Conservation (phyloP, 2,113 vertebrate species). For the Rhadina sibilatrix region DNA sequence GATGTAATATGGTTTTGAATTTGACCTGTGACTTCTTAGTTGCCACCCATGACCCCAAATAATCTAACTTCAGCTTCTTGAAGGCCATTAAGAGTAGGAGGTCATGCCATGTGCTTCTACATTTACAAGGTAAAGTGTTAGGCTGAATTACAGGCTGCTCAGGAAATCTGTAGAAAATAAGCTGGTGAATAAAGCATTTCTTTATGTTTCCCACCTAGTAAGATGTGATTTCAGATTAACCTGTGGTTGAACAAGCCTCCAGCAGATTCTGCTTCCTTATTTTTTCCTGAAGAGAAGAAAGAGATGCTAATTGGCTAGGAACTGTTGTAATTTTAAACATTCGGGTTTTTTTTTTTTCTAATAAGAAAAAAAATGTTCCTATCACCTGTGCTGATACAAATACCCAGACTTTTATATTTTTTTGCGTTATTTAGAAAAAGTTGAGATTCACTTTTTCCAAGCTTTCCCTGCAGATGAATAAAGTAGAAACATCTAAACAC, state of each 20-base stretch:
- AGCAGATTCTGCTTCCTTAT: background rate
- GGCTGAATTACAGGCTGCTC: slow-evolving; percentile 34
- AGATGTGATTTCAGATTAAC: background rate
- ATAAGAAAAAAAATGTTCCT: background rate
- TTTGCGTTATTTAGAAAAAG: background rate
- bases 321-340: background rate
- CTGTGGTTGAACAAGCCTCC: background rate
- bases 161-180: slow-evolving; percentile 56
- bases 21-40: slow-evolving; percentile 50
- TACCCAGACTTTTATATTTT: background rate
- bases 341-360: background rate
- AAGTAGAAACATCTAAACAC: background rate
- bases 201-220: slow-evolving; percentile 4
- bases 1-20: slow-evolving; percentile 48
- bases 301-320: background rate
- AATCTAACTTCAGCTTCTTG: slow-evolving; percentile 54
- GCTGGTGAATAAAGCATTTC: slow-evolving; percentile 11
- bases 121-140: slow-evolving; percentile 49
- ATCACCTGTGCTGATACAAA: background rate
- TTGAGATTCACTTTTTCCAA: background rate
- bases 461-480: background rate
- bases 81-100: slow-evolving; percentile 44
- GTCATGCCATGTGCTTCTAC: slow-evolving; percentile 12
- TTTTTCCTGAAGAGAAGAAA: background rate
- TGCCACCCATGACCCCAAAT: slow-evolving; percentile 43